Evolutionary conservation across 2,797 vertebrate species (phyloP).

Genomic region (Discoglossus pictus): DNA sequence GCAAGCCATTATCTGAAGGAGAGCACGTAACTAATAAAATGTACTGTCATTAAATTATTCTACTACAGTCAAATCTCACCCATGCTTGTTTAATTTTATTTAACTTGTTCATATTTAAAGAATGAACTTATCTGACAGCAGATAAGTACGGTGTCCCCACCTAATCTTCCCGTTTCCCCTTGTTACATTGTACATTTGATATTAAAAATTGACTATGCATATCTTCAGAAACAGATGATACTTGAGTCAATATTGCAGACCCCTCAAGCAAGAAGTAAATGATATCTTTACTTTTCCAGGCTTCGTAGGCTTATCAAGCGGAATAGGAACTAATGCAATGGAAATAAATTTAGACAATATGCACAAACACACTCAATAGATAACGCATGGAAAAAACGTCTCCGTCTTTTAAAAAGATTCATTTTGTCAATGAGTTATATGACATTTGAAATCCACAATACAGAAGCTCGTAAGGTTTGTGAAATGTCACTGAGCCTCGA

Average conservation of each 20-base stretch:
- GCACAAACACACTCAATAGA: constrained; percentile 1
- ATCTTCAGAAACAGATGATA: constrained; percentile 4
- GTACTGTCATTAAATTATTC: no score
- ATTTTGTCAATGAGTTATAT: constrained; percentile 15
- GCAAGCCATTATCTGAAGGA: no score
- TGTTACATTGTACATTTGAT: not conserved
- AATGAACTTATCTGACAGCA: no score
- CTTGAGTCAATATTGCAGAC: not conserved
- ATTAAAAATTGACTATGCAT: not conserved
- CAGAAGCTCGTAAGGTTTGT: constrained; percentile 1
- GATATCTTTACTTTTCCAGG: constrained; percentile 6
- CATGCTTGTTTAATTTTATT: no score
- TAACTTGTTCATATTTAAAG: no score
- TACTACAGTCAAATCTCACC: no score
- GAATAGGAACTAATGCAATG: no score
- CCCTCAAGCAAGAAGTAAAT: not conserved
- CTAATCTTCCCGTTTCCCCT: not conserved
- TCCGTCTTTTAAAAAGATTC: constrained; percentile 11
- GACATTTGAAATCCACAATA: constrained; percentile 27
- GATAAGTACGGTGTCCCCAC: no score
- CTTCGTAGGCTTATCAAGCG: not conserved
- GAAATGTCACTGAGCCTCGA: constrained; percentile 36
- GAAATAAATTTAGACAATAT: constrained; percentile 22
- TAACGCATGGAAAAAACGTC: constrained; percentile 1
- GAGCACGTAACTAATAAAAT: no score